Evolutionary conservation across 2,113 vertebrate genomes (phyloP), one percentile per base, ranked within the genome.

Genomic region (Chrysochloris asiatica): DNA sequence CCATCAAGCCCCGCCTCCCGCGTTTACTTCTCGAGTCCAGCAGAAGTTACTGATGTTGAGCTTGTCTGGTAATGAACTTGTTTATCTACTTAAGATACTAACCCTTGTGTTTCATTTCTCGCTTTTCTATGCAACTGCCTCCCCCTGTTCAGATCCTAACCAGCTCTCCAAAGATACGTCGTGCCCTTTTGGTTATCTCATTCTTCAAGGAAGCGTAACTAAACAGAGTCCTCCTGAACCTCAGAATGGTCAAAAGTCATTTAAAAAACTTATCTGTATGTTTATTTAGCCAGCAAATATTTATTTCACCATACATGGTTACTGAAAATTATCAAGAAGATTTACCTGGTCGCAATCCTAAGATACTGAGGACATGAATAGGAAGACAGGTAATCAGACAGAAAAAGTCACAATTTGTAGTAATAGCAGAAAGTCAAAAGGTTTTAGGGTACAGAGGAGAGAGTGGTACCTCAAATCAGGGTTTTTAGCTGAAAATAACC

Each of bases 241-340:
- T 67, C 24, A 91, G 45, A 81, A 83, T 16, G 6, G 11, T 45
- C 45, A 61, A 92, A 79, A 72, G 76, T 8, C n/a, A 61, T 54
- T 21, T 43, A 48, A 72, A 36, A 73, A 52, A 24, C 52, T 91
- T 78, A 4, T 92, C 63, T 92, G 43, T 91, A 2, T 47, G 36
- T 83, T 91, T 83, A 80, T 81, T 81, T 92, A 81, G 78, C 47
- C 9, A 75, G 59, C 41, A 67, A 69, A 89, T 83, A 56, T 83
- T 75, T 77, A 73, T 56, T 77, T 86, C 13, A 45, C 11, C 12
- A 86, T 4, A 6, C 4, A 12, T 61, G 47, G 19, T 21, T 9
- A 8, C 52, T 56, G 41, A 71, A 81, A 80, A 65, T 83, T 80
- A 67, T 63, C 47, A 80, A 80, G 59, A 90, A 86, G 14, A n/a